Conservation (phyloP, 1,140 invertebrate species). For the Homarus americanus region DNA sequence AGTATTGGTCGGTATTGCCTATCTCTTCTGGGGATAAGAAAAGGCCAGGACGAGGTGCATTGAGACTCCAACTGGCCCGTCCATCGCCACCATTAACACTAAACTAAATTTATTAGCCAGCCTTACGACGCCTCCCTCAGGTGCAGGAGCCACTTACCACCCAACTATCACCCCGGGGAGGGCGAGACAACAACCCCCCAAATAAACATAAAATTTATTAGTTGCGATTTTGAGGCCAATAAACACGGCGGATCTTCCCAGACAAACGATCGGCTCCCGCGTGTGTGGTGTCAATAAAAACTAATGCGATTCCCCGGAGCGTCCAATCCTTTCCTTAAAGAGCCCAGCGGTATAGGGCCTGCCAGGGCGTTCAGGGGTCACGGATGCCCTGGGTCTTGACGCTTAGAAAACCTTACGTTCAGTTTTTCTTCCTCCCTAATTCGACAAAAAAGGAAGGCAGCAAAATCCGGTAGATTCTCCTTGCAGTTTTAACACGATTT, state of each 20-base stretch:
- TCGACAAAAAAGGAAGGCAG: no score
- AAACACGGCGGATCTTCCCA: background rate
- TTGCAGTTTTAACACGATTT: no score
- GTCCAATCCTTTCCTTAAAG: slow-evolving; percentile 14
- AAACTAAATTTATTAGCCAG: background rate
- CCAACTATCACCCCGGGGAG: background rate
- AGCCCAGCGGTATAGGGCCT: background rate
- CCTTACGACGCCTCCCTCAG: background rate
- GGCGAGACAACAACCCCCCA: background rate
- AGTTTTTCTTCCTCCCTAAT: background rate
- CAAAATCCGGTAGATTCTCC: no score
- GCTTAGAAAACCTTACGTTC: no score
- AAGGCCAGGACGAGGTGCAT: background rate
- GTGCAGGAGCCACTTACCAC: background rate
- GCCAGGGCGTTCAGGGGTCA: background rate
- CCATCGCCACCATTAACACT: background rate
- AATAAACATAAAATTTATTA: background rate
- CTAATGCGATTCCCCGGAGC: slow-evolving; percentile 11
- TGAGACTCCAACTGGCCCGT: background rate
- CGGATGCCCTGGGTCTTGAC: no score
- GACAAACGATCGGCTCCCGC: background rate
- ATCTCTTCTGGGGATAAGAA: background rate
- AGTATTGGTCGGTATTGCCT: background rate
- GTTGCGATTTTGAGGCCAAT: background rate
- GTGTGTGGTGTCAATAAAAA: slow-evolving; percentile 7